Base-by-base conservation (phyloP, 2,888 invertebrate species). In the Chymomyza fuscimana region DNA sequence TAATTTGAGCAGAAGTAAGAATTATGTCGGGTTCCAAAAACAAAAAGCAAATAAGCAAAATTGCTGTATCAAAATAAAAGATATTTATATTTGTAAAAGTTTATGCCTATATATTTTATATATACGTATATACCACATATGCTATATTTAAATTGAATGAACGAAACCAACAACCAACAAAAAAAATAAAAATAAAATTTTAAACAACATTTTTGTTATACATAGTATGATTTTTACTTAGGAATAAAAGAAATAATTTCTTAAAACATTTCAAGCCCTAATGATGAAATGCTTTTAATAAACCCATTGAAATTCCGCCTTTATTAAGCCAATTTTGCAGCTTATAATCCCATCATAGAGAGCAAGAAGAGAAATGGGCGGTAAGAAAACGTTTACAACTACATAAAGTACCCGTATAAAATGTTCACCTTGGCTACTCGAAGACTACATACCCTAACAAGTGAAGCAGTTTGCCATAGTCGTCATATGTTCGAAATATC, bases 61-160 rank as follows among this genome's bases (percentile, higher is more conserved):
- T 54, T 54, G 54, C 54, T n/a, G 22, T n/a, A 19, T 54, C 54
- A 54, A 22, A 54, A 80, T 74, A 81, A 72, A 76, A 80, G 76
- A 85, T 83, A 85, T 85, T 83, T 83, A 85, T 83, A 83, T 83
- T 83, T 83, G 85, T 82, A 85, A 80, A 85, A 69, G 72, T 81
- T 85, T 83, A 82, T 83, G 81, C 81, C 80, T 84, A 82, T 83
- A 84, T 19, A 54, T 76, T 73, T 78, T 81, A 81, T 81, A 79
- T 81, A 82, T 82, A 83, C 59, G 74, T 65, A 74, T 75, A 74
- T 78, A 82, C 72, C 74, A 77, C 72, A 78, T 80, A 82, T 74
- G 12, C 72, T 70, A 76, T 72, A 73, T 73, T 67, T 74, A 81
- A 72, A 78, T 67, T 73, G 75, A 80, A 75, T 74, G 65, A 40